A percentile compares a stretch with the other conserved stretches of the same genome.
phyloP scores from a whole-genome alignment of 2,113 vertebrate species.

The Amblyornis subalaris region DNA sequence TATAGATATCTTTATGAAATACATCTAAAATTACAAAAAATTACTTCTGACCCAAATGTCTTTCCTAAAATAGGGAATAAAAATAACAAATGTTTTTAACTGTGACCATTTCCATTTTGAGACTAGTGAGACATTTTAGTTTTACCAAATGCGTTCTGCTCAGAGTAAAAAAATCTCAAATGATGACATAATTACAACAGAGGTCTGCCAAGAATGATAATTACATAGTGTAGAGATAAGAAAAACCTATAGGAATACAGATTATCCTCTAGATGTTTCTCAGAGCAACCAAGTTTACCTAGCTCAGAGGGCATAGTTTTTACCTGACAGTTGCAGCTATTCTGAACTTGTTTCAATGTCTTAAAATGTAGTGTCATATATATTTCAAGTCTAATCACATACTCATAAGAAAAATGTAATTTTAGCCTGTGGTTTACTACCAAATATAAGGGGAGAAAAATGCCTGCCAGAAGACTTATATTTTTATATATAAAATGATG shows the following conservation, averaged over 20 bases:
- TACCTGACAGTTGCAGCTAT: not conserved
- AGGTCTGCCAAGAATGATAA: not conserved
- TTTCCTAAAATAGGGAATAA: not conserved
- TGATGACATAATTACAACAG: not conserved
- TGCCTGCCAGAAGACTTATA: not conserved
- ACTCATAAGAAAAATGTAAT: not conserved
- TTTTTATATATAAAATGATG: not conserved
- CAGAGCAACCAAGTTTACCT: not conserved
- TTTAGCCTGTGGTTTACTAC: not conserved
- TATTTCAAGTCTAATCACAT: not conserved
- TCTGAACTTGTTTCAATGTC: not conserved
- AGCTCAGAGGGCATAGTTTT: not conserved
- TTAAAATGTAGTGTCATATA: not conserved
- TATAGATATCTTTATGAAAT: not conserved
- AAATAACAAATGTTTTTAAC: not conserved
- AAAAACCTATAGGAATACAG: not conserved
- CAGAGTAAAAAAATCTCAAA: not conserved
- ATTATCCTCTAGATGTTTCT: not conserved
- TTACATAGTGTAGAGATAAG: not conserved
- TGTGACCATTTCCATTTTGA: not conserved
- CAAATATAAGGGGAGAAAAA: not conserved
- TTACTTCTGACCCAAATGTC: not conserved
- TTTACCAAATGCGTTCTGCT: not conserved
- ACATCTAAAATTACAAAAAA: not conserved
- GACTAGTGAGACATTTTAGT: not conserved